These are phyloP conservation scores for Cheilosia grossa DNA, from an alignment of 2,888 invertebrate species.

Conservation along the genomic window DNA sequence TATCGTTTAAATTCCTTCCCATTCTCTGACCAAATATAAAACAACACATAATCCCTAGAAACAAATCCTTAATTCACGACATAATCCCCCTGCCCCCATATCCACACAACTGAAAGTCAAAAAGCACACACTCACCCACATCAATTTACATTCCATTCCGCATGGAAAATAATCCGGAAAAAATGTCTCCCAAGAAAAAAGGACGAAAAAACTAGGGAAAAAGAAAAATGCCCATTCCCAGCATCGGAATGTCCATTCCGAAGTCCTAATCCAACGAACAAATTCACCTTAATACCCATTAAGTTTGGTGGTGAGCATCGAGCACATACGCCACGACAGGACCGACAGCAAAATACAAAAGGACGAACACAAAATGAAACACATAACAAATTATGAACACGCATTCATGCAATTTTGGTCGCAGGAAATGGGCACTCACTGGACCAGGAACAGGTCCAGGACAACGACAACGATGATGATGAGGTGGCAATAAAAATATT, in stretches of 20 bases:
- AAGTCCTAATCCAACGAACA: slow-evolving; percentile 69
- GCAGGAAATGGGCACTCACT: slow-evolving; percentile 47
- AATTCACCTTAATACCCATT: slow-evolving; percentile 74
- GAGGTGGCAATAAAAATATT: slow-evolving; percentile 74
- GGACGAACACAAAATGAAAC: slow-evolving; percentile 31
- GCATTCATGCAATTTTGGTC: slow-evolving; percentile 61
- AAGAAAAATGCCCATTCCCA: slow-evolving; percentile 55
- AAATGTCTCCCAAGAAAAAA: slow-evolving; percentile 56
- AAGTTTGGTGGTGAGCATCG: slow-evolving; percentile 60
- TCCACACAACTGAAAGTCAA: slow-evolving; percentile 48
- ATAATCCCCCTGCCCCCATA: slow-evolving; percentile 9
- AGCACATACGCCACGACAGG: slow-evolving; percentile 35
- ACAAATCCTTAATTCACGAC: slow-evolving; percentile 58
- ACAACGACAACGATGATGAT: slow-evolving; percentile 58
- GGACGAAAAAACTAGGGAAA: slow-evolving; percentile 16
- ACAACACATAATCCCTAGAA: slow-evolving; percentile 43
- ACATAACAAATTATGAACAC: slow-evolving; percentile 70
- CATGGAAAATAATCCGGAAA: slow-evolving; percentile 61
- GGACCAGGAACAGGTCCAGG: slow-evolving; percentile 14
- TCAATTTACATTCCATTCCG: slow-evolving; percentile 74
- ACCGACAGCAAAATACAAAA: slow-evolving; percentile 6
- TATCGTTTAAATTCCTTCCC: no score
- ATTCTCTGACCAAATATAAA: not conserved
- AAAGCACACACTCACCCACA: slow-evolving; percentile 56
- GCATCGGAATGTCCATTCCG: slow-evolving; percentile 61